phyloP scores from a whole-genome alignment of 1,140 invertebrate genomes.

The Condylostylus longicornis region DNA sequence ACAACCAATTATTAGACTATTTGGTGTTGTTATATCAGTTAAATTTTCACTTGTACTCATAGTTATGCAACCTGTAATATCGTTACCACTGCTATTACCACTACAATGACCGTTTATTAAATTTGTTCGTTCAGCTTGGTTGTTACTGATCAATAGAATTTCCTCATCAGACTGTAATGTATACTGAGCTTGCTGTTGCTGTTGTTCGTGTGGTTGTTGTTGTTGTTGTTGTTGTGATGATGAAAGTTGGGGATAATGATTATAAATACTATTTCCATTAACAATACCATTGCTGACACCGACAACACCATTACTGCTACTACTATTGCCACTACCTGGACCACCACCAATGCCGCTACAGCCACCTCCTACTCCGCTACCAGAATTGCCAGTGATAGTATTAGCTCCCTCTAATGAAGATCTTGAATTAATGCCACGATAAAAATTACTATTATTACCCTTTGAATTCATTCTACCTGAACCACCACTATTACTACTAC shows the following conservation, averaged over 20 bases:
- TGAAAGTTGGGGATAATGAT: too few species aligned
- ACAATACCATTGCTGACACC: conserved; percentile 2
- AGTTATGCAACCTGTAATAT: too few species aligned
- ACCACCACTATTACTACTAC: not conserved
- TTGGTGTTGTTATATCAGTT: too few species aligned
- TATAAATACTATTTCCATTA: too few species aligned
- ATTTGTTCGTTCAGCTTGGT: conserved; percentile 24
- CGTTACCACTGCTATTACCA: not conserved
- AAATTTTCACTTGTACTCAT: too few species aligned
- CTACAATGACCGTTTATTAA: conserved; percentile 16
- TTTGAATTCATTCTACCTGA: too few species aligned
- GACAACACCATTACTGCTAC: conserved; percentile 5
- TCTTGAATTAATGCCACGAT: not conserved
- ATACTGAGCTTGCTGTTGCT: conserved; percentile 6
- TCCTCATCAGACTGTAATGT: conserved; percentile 17
- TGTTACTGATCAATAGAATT: conserved; percentile 16
- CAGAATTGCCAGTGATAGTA: conserved; percentile 5
- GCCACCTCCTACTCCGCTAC: conserved; percentile 5
- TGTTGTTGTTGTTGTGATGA: conserved; percentile 2
- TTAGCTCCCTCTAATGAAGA: not conserved
- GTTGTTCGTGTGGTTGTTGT: conserved; percentile 3
- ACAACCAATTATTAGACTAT: too few species aligned
- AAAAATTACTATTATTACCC: too few species aligned
- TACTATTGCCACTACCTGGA: not conserved
- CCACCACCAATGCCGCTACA: conserved; percentile 2